These are phyloP conservation scores for Uria aalge DNA, from an alignment of 2,113 vertebrate genomes.

Conservation along the genomic window DNA sequence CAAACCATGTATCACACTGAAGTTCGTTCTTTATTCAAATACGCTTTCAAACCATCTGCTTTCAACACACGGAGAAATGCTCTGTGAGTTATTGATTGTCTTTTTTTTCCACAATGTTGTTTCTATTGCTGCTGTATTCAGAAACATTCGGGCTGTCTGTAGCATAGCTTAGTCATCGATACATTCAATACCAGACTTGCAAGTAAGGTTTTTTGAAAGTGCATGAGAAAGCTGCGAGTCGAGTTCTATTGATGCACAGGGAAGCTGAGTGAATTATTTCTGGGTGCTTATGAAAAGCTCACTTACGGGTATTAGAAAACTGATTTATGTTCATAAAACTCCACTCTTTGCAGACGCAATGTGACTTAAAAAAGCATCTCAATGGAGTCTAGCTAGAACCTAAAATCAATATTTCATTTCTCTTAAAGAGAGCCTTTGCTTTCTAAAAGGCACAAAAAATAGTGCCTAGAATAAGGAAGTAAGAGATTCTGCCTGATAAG, in stretches of 20 bases:
- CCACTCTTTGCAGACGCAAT: not conserved
- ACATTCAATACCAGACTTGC: not conserved
- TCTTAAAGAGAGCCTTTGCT: not conserved
- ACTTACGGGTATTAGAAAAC: not conserved
- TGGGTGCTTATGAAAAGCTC: not conserved
- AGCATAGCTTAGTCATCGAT: not conserved
- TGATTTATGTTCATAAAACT: not conserved
- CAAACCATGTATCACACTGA: not conserved
- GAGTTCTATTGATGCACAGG: not conserved
- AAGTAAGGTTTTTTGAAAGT: not conserved
- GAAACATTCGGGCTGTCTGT: not conserved
- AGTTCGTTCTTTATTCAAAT: not conserved
- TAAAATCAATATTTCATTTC: conserved; percentile 37
- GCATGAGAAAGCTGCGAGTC: not conserved
- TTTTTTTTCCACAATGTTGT: not conserved
- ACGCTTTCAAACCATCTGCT: not conserved
- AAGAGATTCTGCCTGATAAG: not conserved
- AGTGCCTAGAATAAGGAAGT: not conserved
- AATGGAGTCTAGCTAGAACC: not conserved
- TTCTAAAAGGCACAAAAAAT: not conserved
- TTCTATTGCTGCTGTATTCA: not conserved
- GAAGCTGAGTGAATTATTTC: not conserved
- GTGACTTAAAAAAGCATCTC: not conserved
- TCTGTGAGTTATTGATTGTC: not conserved
- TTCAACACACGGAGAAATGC: not conserved